Base-by-base conservation (phyloP, 1,140 invertebrate genomes). In the Tetramorium simillimum region DNA sequence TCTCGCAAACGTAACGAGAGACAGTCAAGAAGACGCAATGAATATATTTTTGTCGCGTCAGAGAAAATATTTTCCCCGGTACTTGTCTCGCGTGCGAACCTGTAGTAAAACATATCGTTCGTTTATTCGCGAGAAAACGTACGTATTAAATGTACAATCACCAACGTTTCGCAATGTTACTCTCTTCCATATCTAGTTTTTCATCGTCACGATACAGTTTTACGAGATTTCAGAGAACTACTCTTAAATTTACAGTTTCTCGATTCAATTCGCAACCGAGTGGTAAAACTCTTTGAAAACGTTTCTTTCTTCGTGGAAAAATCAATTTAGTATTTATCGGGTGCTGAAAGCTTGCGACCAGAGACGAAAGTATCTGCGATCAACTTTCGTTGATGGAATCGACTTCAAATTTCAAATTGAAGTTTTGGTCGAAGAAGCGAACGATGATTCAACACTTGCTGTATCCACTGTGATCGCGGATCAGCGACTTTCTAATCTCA, bases 1-100 rank as follows among this genome's bases (percentile, higher is more conserved):
- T 81, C 77, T 81, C 46, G 49, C 63, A 33, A 78, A 40, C n/a
- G 6, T 43, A 43, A 60, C 33, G 37, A 78, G 76, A 69, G 76
- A 69, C 46, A 24, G 33, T 81, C 77, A 6, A 43, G 49, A 43
- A 43, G 24, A 56, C 12, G 37, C 7, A 37, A 21, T 10, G 24
- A 24, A 78, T 77, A 63, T 78, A 28, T 69, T 80, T 24, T 60
- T 46, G 40, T 37, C 24, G 40, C 12, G 77, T 43, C 21, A 43
- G 18, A 43, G 21, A 81, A 33, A 69, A 58, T 70, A 40, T 69
- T 51, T 63, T 77, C 58, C 21, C 37, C 9, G 6, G 4, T 18
- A 77, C 37, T 0, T 62, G 6, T 24, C n/a, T 78, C 16, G 10
- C n/a, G 10, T 21, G 21, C 3, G 33, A 81, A 69, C 10, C 5